These are phyloP conservation scores for Lineus longissimus DNA, from an alignment of 1,140 invertebrate genomes.

Conservation along the genomic window DNA sequence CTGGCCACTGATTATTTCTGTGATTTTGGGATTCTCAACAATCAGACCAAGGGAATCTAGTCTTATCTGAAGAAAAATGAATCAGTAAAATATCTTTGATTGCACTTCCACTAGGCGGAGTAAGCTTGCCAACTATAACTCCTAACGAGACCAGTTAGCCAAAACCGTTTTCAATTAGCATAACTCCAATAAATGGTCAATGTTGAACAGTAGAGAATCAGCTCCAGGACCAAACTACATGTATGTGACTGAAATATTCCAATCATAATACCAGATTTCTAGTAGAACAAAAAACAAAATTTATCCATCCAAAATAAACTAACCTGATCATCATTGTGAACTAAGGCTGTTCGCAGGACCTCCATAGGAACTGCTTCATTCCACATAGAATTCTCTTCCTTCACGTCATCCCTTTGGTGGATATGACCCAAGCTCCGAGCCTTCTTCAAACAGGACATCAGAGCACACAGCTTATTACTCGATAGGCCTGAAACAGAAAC, in stretches of 20 bases:
- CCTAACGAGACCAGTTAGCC: too few species aligned
- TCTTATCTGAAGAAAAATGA: slow-evolving; percentile 53
- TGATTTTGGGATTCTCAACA: slow-evolving; percentile 71
- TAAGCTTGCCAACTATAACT: too few species aligned
- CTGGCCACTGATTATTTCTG: slow-evolving; percentile 60
- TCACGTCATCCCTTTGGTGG: slow-evolving; percentile 2
- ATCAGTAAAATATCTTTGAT: too few species aligned
- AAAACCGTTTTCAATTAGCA: too few species aligned
- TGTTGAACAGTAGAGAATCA: too few species aligned
- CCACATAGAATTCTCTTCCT: slow-evolving; percentile 31
- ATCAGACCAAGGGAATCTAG: slow-evolving; percentile 65
- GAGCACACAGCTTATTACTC: slow-evolving; percentile 24
- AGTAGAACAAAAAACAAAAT: too few species aligned
- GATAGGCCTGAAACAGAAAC: neutral
- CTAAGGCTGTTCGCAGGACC: slow-evolving; percentile 48
- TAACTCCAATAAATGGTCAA: too few species aligned
- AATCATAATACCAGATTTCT: too few species aligned
- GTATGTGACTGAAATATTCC: too few species aligned
- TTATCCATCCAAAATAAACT: too few species aligned
- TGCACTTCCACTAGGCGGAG: too few species aligned
- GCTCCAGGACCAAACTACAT: too few species aligned
- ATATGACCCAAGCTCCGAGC: slow-evolving; percentile 32
- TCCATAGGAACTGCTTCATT: slow-evolving; percentile 45
- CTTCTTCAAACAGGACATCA: slow-evolving; percentile 41
- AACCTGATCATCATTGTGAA: slow-evolving; percentile 53